Evolutionary conservation across 2,888 invertebrate species (phyloP).

Genomic region (Cerastis leucographa): DNA sequence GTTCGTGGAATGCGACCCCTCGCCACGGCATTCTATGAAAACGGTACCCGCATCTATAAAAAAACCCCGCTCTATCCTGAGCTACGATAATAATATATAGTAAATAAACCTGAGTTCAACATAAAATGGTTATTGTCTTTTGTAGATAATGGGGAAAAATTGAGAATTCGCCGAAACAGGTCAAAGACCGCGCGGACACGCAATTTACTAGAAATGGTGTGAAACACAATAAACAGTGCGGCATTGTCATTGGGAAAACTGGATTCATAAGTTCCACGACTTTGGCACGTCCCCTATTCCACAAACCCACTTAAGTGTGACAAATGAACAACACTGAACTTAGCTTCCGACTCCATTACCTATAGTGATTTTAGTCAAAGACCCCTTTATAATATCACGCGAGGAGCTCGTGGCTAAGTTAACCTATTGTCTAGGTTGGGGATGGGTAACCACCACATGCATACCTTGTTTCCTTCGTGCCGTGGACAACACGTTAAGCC

Average conservation of each 20-base stretch:
- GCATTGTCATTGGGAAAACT: constrained; percentile 53
- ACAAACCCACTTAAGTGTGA: constrained; percentile 31
- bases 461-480: too few relatives aligned
- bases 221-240: constrained; percentile 47
- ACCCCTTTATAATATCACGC: not conserved
- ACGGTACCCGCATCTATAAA: constrained; percentile 63
- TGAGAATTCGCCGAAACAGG: constrained; percentile 67
- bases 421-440: too few relatives aligned
- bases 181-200: constrained; percentile 65
- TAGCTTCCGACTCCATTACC: not conserved
- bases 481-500: too few relatives aligned
- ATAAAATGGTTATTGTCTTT: constrained; percentile 52
- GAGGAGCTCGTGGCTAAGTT: too few relatives aligned
- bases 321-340: not conserved
- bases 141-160: constrained; percentile 61
- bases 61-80: constrained; percentile 61
- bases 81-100: constrained; percentile 54
- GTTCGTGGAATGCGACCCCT: constrained; percentile 70
- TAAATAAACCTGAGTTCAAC: constrained; percentile 56
- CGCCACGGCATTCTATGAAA: constrained; percentile 66
- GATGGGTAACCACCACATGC: too few relatives aligned
- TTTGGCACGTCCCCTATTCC: constrained; percentile 33
- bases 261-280: constrained; percentile 50
- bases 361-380: not conserved
- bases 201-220: constrained; percentile 63